These are phyloP conservation scores for Pristionchus exspectatus DNA, from an alignment of 2,888 invertebrate species.

Conservation along the genomic window DNA sequence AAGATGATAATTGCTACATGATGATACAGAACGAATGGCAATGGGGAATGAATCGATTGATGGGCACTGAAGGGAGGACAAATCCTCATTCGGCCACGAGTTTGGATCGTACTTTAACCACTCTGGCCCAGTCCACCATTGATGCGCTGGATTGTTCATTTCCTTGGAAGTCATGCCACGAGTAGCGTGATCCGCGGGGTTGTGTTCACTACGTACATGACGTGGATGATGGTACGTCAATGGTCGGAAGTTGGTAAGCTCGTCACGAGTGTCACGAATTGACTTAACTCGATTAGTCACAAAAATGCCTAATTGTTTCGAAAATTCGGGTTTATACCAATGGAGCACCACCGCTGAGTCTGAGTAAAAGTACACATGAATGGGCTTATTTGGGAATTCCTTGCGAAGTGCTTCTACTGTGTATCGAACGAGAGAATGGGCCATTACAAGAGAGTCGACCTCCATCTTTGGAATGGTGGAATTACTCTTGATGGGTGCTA, in stretches of 20 bases:
- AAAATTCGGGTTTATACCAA: background rate
- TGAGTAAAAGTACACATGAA: background rate
- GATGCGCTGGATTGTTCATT: conserved; percentile 9
- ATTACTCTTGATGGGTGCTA: background rate
- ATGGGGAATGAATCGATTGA: no score
- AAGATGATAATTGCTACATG: no score
- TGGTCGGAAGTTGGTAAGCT: background rate
- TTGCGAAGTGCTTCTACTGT: background rate
- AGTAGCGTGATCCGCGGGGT: conserved; percentile 34
- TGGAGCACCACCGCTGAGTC: no score
- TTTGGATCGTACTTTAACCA: background rate
- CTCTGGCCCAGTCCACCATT: conserved; percentile 24
- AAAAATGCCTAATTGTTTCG: background rate
- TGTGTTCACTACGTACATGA: conserved; percentile 11
- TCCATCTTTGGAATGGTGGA: conserved; percentile 9
- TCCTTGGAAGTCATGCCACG: background rate
- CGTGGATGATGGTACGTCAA: background rate
- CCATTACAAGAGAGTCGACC: background rate
- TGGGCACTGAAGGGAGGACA: no score
- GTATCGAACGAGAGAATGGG: background rate
- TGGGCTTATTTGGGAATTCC: background rate
- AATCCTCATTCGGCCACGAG: background rate
- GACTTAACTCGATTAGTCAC: background rate
- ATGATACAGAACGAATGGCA: no score
- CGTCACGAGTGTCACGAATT: background rate